A percentile compares a stretch with the other conserved stretches of the same genome.
These are phyloP conservation scores for Cepaea nemoralis DNA, from an alignment of 1,140 invertebrate genomes.

Conservation along the genomic window DNA sequence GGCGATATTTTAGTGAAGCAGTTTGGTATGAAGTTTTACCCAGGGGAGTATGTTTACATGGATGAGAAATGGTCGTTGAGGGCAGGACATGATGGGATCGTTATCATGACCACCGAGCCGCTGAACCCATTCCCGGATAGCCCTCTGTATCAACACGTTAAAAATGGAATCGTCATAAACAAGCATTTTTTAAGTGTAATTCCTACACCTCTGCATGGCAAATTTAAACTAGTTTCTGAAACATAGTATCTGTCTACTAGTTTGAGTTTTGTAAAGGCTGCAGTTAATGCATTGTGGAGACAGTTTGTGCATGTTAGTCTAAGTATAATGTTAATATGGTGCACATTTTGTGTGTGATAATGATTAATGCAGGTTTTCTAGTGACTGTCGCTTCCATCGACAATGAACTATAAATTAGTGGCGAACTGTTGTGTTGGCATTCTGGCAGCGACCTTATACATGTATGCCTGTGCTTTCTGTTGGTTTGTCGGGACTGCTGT, in stretches of 20 bases:
- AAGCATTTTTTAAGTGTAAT: constrained; percentile 61
- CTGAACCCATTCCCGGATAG: constrained; percentile 61
- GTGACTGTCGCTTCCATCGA: no score
- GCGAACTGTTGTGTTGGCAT: no score
- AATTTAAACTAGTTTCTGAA: constrained; percentile 61
- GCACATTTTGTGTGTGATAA: no score
- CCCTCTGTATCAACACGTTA: constrained; percentile 56
- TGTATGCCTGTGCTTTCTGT: no score
- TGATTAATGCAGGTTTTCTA: no score
- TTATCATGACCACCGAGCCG: constrained; percentile 54
- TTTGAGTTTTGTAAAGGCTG: no score
- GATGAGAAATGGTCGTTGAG: constrained; percentile 48
- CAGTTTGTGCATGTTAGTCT: no score
- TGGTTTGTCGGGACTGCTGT: no score
- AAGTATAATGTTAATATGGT: no score
- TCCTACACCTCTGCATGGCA: constrained; percentile 52
- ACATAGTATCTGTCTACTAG: constrained; percentile 37
- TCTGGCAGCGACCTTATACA: no score
- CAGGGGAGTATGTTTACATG: constrained; percentile 63
- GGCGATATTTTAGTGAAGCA: constrained; percentile 60
- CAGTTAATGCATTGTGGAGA: no score
- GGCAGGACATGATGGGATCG: constrained; percentile 56
- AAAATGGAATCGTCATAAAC: constrained; percentile 53
- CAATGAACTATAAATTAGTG: no score
- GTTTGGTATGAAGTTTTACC: constrained; percentile 57